phyloP scores from a whole-genome alignment of 1,140 invertebrate species.

The Temnothorax curvispinosus region DNA sequence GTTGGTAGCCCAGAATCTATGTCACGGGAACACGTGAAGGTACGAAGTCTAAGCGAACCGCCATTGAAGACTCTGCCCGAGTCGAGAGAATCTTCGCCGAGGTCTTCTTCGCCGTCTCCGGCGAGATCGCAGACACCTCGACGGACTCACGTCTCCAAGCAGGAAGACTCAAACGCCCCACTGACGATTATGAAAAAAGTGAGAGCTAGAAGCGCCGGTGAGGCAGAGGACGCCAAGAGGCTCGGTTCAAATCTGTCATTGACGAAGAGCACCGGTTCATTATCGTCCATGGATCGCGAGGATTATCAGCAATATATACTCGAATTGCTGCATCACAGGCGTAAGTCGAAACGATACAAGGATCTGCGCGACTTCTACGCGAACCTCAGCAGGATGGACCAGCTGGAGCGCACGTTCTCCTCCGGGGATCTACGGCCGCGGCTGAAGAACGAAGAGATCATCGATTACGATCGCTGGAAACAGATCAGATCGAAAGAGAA shows the following conservation, averaged over 20 bases:
- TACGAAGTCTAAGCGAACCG: conserved; percentile 85
- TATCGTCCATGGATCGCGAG: conserved; percentile 85
- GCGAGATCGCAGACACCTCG: conserved; percentile 89
- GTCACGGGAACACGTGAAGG: conserved; percentile 72
- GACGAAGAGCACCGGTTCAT: conserved; percentile 83
- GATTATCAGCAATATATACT: conserved; percentile 90
- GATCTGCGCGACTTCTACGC: conserved; percentile 95
- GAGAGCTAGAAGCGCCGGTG: conserved; percentile 88
- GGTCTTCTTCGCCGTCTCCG: conserved; percentile 86
- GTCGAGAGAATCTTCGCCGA: conserved; percentile 74
- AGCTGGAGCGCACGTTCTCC: conserved; percentile 92
- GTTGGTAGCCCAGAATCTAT: conserved; percentile 77
- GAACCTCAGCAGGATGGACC: conserved; percentile 93
- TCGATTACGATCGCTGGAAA: conserved; percentile 95
- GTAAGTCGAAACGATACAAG: conserved; percentile 92
- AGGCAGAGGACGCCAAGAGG: conserved; percentile 81
- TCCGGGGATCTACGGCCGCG: conserved; percentile 89
- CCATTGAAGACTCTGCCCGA: conserved; percentile 78
- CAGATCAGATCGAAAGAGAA: conserved; percentile 91
- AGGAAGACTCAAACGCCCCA: conserved; percentile 72
- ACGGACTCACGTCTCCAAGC: conserved; percentile 87
- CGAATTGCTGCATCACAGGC: conserved; percentile 90
- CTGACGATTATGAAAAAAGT: conserved; percentile 78
- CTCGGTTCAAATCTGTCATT: conserved; percentile 82
- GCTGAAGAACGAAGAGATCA: conserved; percentile 91